These are phyloP conservation scores for Petrocephalus microphthalmus DNA, from an alignment of 2,113 vertebrate species.

Conservation along the genomic window DNA sequence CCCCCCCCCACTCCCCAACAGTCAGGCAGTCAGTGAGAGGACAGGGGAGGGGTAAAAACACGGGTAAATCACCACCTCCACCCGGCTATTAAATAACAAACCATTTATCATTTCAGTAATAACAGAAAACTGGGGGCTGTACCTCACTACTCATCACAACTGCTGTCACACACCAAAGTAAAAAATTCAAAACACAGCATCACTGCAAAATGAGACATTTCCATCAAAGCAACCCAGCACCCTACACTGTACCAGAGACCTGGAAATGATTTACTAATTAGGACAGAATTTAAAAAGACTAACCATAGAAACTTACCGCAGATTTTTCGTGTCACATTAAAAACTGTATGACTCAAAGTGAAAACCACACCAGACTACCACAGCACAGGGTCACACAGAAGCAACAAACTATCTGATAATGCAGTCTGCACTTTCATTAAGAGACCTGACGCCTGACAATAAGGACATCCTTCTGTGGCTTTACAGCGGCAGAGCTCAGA, in stretches of 20 bases:
- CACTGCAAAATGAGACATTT: background rate
- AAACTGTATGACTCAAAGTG: constrained; percentile 20
- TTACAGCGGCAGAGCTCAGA: background rate
- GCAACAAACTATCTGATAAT: background rate
- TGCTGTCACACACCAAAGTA: background rate
- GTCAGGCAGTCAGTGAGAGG: too few relatives aligned
- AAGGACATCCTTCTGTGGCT: background rate
- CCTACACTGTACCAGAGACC: background rate
- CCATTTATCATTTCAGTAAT: background rate
- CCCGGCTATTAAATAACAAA: background rate
- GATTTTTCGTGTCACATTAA: constrained; percentile 16
- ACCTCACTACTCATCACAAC: background rate
- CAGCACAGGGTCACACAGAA: background rate
- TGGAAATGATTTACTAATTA: background rate
- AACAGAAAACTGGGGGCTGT: background rate
- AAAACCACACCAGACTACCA: constrained; percentile 24
- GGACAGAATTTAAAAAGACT: background rate
- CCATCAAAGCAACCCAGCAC: background rate
- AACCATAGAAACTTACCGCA: constrained; percentile 17
- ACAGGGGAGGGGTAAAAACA: background rate
- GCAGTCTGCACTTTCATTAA: background rate
- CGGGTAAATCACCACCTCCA: background rate
- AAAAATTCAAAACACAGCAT: background rate
- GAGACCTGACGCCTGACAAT: background rate
- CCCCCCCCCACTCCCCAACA: too few relatives aligned